phyloP scores from a whole-genome alignment of 2,797 vertebrate genomes.

The Rhynchonycteris naso region DNA sequence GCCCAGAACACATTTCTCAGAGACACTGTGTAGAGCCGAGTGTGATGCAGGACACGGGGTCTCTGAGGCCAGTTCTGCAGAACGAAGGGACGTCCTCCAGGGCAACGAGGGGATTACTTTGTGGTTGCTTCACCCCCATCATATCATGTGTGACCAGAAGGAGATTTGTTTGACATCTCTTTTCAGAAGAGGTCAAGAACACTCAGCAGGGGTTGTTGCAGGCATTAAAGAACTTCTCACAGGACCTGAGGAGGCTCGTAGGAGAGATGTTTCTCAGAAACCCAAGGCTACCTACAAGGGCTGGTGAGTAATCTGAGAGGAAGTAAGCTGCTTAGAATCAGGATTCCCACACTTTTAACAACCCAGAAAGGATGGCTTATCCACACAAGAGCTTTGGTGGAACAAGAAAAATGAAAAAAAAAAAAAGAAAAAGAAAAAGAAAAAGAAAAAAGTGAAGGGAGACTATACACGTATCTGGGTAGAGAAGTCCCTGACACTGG shows the following conservation, averaged over 20 bases:
- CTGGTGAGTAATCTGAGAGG: constrained; percentile 1
- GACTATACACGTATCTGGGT: background rate
- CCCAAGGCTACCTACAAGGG: background rate
- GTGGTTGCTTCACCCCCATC: background rate
- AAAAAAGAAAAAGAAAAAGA: no score
- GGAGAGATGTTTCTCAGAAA: constrained; percentile 40
- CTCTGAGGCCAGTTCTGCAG: background rate
- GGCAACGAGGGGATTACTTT: background rate
- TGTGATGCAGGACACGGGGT: background rate
- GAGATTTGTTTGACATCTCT: constrained; percentile 77
- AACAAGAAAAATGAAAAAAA: background rate
- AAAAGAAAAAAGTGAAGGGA: background rate
- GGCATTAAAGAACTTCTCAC: constrained; percentile 13
- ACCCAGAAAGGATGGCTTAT: constrained; percentile 7
- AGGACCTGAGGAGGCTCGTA: background rate
- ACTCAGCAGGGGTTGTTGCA: constrained; percentile 41
- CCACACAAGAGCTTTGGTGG: background rate
- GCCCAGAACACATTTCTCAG: background rate
- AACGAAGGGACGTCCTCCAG: background rate
- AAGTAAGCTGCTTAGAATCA: constrained; percentile 41
- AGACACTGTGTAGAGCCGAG: rapidly evolving
- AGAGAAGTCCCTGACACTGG: background rate
- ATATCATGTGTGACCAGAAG: constrained; percentile 62
- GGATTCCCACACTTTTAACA: constrained; percentile 14
- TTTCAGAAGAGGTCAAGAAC: constrained; percentile 71